Percentiles rank a stretch among this genome's conserved stretches.
These are phyloP conservation scores for Formica exsecta DNA, from an alignment of 1,140 invertebrate species.

Conservation along the genomic window DNA sequence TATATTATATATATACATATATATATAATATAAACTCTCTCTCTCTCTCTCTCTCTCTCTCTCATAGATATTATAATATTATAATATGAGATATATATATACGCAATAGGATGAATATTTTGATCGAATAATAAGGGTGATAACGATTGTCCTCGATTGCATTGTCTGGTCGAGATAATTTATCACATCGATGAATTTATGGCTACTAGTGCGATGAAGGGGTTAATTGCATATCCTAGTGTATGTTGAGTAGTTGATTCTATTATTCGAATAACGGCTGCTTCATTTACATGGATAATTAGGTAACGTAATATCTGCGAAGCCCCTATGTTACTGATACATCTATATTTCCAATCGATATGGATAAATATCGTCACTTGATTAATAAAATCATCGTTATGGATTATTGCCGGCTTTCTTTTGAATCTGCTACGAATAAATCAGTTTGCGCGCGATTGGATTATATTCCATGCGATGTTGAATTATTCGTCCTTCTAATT, in stretches of 20 bases:
- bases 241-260: slow-evolving; percentile 63
- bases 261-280: slow-evolving; percentile 66
- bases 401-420: slow-evolving; percentile 41
- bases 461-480: slow-evolving; percentile 18
- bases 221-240: slow-evolving; percentile 63
- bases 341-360: slow-evolving; percentile 18
- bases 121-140: slow-evolving; percentile 43
- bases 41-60: no score
- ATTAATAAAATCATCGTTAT: slow-evolving; percentile 64
- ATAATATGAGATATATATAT: slow-evolving; percentile 1
- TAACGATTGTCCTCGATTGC: slow-evolving; percentile 52
- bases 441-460: slow-evolving; percentile 38
- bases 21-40: background rate
- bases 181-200: slow-evolving; percentile 59
- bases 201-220: slow-evolving; percentile 58
- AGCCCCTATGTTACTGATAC: slow-evolving; percentile 31
- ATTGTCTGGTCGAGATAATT: slow-evolving; percentile 60
- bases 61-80: slow-evolving; percentile 15
- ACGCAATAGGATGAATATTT: slow-evolving; percentile 29
- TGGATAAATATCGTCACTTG: slow-evolving; percentile 51
- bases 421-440: slow-evolving; percentile 33
- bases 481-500: slow-evolving; percentile 52
- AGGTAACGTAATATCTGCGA: slow-evolving; percentile 52
- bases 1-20: background rate
- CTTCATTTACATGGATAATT: slow-evolving; percentile 66